Evolutionary conservation across 1,140 invertebrate species (phyloP).

Genomic region (Parasteatoda tepidariorum): DNA sequence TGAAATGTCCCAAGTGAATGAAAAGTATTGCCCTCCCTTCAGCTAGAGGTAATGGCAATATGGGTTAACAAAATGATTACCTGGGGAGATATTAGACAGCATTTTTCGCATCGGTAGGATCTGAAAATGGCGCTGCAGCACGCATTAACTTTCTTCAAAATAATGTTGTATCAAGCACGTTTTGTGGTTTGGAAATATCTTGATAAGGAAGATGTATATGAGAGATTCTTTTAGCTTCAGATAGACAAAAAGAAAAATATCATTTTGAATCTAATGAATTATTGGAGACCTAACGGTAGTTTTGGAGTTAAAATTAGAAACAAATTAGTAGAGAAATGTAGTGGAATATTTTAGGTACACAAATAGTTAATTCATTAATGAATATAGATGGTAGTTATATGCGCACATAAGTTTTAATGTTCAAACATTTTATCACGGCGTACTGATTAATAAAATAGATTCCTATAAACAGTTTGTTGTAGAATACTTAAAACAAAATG

Average conservation of each 20-base stretch:
- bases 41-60: neutral
- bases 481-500: too few species aligned
- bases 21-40: neutral
- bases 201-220: too few species aligned
- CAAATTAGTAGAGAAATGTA: neutral
- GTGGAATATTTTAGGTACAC: neutral
- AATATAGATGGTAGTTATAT: too few species aligned
- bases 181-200: neutral
- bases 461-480: too few species aligned
- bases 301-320: neutral
- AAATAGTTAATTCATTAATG: too few species aligned
- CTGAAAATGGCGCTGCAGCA: neutral
- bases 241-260: too few species aligned
- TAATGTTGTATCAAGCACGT: neutral
- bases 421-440: too few species aligned
- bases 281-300: neutral
- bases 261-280: neutral
- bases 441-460: too few species aligned
- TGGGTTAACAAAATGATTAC: constrained; percentile 37
- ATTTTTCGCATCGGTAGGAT: constrained; percentile 12
- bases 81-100: constrained; percentile 31
- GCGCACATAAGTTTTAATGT: too few species aligned
- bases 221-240: too few species aligned
- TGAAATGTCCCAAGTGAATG: neutral
- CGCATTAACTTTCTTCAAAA: neutral